Base-by-base conservation (phyloP, 2,888 invertebrate species). In the Eucera pruinosa region DNA sequence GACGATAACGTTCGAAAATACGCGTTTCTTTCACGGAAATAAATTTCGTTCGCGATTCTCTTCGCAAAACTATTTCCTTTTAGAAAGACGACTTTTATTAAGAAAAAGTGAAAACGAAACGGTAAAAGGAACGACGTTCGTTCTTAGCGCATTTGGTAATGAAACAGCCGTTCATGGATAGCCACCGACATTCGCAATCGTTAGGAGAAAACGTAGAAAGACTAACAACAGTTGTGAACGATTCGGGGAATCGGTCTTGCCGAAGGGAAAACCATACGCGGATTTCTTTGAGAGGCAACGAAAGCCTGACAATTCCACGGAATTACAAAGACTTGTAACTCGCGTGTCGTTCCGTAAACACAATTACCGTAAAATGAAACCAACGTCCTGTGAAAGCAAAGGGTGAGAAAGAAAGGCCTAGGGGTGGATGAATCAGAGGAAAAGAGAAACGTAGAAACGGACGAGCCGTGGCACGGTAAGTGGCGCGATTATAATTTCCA, bases 401-500 rank as follows among this genome's bases (percentile, higher is more conserved):
- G 60, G 58, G 73, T 41, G 66, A 66, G 76, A 62, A 50, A n/a
- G 43, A 55, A 52, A 30, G 65, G 45, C 48, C 52, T 50, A 30
- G 20, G 27, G 54, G 25, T 23, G 50, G 65, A 54, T 15, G 48
- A 36, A 62, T 25, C 50, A 47, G 62, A 23, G 30, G 64, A 20
- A 61, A 62, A 72, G 78, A 60, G 82, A 80, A 76, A 70, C 60
- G 78, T 25, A 69, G 86, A 77, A 83, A 82, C 78, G 83, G 70
- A 72, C 72, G 76, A 81, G 67, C 82, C 81, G 77, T 69, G 74
- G 58, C 77, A 66, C 74, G 78, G 84, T 87, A 88, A 90, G 90
- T 89, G 90, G 88, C 81, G 81, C 87, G 89, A 90, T 90, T 89
- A 90, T 89, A 89, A 89, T 90, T 89, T 89, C 80, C 81, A 87